Percentiles rank a stretch among this genome's conserved stretches.
Evolutionary conservation across 2,888 invertebrate genomes (phyloP).

Genomic region (Homarus gammarus): DNA sequence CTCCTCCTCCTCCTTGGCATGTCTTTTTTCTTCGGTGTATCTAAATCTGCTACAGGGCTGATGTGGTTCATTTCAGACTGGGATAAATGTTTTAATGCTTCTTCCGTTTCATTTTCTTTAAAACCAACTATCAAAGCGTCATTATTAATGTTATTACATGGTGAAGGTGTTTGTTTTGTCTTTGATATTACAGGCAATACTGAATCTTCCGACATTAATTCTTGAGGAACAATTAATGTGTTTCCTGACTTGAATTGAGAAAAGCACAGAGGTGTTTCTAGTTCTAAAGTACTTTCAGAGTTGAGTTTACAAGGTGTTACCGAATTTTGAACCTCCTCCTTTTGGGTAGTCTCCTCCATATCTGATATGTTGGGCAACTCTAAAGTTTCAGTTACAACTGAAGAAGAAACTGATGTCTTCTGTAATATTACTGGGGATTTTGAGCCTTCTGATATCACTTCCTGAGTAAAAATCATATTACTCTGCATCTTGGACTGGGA

Average conservation of each 20-base stretch:
- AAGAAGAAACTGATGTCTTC: not conserved
- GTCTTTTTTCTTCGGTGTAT: not conserved
- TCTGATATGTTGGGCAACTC: not conserved
- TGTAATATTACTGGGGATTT: conserved; percentile 2
- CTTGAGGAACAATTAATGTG: not conserved
- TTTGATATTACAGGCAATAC: not conserved
- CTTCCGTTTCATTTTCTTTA: not conserved
- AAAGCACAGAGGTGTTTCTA: not conserved
- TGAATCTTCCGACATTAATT: not conserved
- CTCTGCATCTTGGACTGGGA: not conserved
- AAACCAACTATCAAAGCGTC: not conserved
- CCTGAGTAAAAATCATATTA: not conserved
- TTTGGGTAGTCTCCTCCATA: not conserved
- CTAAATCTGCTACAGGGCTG: not conserved
- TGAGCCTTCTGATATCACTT: not conserved
- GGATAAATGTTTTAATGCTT: not conserved
- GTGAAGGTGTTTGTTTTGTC: not conserved
- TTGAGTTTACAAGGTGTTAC: not conserved
- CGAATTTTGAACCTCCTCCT: not conserved
- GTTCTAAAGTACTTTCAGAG: not conserved
- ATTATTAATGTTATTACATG: not conserved
- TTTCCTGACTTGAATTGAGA: not conserved
- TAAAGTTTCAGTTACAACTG: not conserved
- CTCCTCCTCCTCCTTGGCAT: conserved; percentile 16
- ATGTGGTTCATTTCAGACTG: conserved; percentile 1